Evolutionary conservation across 2,888 invertebrate species (phyloP).

Genomic region (Drosophila anomalata): DNA sequence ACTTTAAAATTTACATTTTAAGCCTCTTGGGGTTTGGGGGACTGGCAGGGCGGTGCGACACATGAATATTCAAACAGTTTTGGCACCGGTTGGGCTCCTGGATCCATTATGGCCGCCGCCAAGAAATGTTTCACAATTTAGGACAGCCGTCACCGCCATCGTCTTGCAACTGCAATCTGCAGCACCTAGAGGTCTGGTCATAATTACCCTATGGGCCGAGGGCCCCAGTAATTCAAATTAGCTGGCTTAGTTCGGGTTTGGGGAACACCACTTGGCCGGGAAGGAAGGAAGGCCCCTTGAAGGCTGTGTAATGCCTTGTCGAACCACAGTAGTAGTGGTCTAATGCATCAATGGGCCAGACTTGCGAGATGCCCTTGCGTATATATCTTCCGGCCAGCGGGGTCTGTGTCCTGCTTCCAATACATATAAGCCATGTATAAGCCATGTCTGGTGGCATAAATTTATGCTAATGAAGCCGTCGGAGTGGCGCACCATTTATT

Average conservation of each 20-base stretch:
- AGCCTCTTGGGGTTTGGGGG: slow-evolving; percentile 7
- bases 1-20: slow-evolving; percentile 66
- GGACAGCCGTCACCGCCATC: slow-evolving; percentile 64
- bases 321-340: slow-evolving; percentile 35
- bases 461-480: slow-evolving; percentile 64
- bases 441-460: slow-evolving; percentile 49
- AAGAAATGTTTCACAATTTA: slow-evolving; percentile 77
- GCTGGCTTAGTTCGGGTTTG: slow-evolving; percentile 44
- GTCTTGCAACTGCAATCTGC: slow-evolving; percentile 1
- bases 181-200: slow-evolving; percentile 51
- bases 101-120: slow-evolving; percentile 58
- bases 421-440: slow-evolving; percentile 8
- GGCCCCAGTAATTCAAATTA: slow-evolving; percentile 76
- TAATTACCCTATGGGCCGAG: slow-evolving; percentile 57
- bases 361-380: slow-evolving; percentile 13
- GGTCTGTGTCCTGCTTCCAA: slow-evolving; percentile 13
- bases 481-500: slow-evolving; percentile 67
- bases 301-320: slow-evolving; percentile 33
- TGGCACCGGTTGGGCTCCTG: slow-evolving; percentile 44
- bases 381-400: slow-evolving; percentile 6
- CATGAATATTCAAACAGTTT: slow-evolving; percentile 71
- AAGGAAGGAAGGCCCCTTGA: slow-evolving; percentile 15
- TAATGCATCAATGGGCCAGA: slow-evolving; percentile 35
- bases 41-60: slow-evolving; percentile 32
- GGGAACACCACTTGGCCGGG: slow-evolving; percentile 12